A percentile compares a stretch with the other conserved stretches of the same genome.
Conservation (phyloP, 2,888 invertebrate genomes). For the Nemapogon koenigi region DNA sequence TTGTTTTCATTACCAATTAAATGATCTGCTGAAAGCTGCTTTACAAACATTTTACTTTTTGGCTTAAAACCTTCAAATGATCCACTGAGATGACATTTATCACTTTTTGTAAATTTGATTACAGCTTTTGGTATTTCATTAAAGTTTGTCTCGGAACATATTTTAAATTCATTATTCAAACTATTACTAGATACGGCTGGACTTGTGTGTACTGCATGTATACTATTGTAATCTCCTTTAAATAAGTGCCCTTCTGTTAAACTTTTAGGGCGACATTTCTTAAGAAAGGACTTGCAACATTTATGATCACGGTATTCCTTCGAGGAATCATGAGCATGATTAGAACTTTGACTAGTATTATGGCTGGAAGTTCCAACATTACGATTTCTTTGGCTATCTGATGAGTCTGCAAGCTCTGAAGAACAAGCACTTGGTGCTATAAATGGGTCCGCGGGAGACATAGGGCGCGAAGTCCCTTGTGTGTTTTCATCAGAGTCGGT, state of each 20-base stretch:
- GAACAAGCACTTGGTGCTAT: conserved; percentile 46
- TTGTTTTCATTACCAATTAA: conserved; percentile 49
- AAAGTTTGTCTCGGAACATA: conserved; percentile 38
- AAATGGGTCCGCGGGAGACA: conserved; percentile 55
- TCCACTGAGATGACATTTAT: no score
- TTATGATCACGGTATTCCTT: conserved; percentile 41
- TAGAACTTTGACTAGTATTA: conserved; percentile 22
- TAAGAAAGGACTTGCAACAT: conserved; percentile 53
- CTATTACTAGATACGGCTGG: conserved; percentile 44
- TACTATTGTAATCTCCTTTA: conserved; percentile 32
- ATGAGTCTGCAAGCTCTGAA: conserved; percentile 25
- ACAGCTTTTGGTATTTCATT: conserved; percentile 52
- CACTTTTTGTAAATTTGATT: conserved; percentile 45
- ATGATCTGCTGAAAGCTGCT: conserved; percentile 56
- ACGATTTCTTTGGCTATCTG: conserved; percentile 27
- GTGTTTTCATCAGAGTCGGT: conserved; percentile 52
- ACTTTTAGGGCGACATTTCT: conserved; percentile 50
- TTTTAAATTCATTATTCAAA: conserved; percentile 33
- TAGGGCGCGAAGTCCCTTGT: conserved; percentile 49
- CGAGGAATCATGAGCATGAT: conserved; percentile 19
- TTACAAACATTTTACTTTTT: conserved; percentile 52
- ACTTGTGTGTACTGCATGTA: conserved; percentile 41
- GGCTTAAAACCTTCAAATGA: conserved; percentile 55
- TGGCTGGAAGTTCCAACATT: conserved; percentile 26
- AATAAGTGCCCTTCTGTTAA: conserved; percentile 36